Evolutionary conservation across 2,888 invertebrate species (phyloP).

Genomic region (Sipha maydis): DNA sequence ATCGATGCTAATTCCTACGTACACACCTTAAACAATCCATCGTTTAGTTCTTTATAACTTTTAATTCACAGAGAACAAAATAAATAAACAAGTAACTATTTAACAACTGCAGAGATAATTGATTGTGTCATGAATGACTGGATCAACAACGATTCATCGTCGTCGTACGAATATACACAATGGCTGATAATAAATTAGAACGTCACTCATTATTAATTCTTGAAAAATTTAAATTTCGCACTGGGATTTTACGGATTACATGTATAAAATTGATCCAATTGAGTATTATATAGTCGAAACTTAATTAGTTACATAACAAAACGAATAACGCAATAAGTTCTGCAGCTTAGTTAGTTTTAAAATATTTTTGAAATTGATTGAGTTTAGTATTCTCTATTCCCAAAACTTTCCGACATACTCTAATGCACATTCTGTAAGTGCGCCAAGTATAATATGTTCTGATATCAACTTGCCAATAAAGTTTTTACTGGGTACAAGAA

Average conservation of each 20-base stretch:
- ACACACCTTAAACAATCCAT: not conserved
- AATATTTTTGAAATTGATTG: constrained; percentile 11
- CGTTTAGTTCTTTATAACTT: not conserved
- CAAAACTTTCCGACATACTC: constrained; percentile 13
- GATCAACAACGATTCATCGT: not conserved
- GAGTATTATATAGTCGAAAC: not conserved
- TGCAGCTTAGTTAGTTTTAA: not conserved
- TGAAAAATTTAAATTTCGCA: not conserved
- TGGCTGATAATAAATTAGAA: not conserved
- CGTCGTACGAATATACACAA: not conserved
- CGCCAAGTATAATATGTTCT: constrained; percentile 29
- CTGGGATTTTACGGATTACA: not conserved
- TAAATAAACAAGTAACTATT: not conserved
- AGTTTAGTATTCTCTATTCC: not conserved
- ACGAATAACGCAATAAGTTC: not conserved
- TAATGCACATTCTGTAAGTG: constrained; percentile 33
- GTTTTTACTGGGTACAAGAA: constrained; percentile 15
- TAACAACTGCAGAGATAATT: not conserved
- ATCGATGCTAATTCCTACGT: not conserved
- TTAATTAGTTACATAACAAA: not conserved
- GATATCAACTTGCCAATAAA: constrained; percentile 40
- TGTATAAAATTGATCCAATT: not conserved
- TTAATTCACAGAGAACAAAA: not conserved
- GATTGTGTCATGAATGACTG: not conserved
- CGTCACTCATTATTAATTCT: not conserved